These are phyloP conservation scores for Ceratosolen solmsi DNA, from an alignment of 1,140 invertebrate genomes.

Conservation along the genomic window DNA sequence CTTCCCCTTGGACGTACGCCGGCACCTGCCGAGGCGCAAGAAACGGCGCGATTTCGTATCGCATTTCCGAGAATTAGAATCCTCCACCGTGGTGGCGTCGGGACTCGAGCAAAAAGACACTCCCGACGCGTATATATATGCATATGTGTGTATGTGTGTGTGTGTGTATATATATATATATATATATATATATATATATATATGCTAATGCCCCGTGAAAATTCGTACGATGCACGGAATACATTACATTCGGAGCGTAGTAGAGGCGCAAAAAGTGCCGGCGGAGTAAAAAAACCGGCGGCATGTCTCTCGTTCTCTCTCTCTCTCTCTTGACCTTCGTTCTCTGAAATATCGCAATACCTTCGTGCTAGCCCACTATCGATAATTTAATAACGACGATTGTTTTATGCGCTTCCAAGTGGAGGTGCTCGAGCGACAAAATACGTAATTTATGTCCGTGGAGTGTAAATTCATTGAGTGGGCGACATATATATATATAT, in stretches of 20 bases:
- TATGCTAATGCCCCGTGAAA: slow-evolving; percentile 60
- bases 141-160: background rate
- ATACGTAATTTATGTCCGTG: too few relatives aligned
- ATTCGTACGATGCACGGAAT: slow-evolving; percentile 54
- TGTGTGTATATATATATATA: background rate
- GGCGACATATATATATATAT: too few relatives aligned
- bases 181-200: slow-evolving; percentile 17
- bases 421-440: too few relatives aligned
- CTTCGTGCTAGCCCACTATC: too few relatives aligned
- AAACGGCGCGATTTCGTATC: slow-evolving; percentile 47
- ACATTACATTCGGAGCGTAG: slow-evolving; percentile 45
- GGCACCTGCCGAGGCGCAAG: slow-evolving; percentile 42
- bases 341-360: too few relatives aligned
- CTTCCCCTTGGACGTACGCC: background rate
- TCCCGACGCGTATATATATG: background rate
- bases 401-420: too few relatives aligned
- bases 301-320: background rate
- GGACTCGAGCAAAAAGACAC: background rate
- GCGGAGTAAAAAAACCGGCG: background rate
- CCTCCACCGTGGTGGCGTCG: background rate
- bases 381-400: too few relatives aligned
- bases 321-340: background rate
- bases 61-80: slow-evolving; percentile 49
- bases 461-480: too few relatives aligned
- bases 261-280: background rate